A percentile compares a stretch with the other conserved stretches of the same genome.
These are phyloP conservation scores for Drosophila takahashii DNA, from an alignment of 1,140 invertebrate genomes.

Conservation along the genomic window DNA sequence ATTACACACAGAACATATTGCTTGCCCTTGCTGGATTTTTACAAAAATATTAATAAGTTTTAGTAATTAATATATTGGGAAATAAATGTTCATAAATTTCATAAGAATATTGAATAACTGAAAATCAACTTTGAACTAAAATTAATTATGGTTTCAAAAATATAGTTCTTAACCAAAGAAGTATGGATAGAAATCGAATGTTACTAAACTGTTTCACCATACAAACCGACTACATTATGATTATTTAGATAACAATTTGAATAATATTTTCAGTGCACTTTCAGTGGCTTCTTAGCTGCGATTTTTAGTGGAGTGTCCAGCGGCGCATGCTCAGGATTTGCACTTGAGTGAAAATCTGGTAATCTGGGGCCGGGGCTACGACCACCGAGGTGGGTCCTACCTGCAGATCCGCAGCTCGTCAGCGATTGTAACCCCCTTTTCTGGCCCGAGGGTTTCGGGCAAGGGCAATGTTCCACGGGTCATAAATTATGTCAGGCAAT, in stretches of 20 bases:
- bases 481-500: constrained; percentile 59
- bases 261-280: constrained; percentile 9
- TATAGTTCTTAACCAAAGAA: no score
- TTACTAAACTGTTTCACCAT: no score
- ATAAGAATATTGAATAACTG: no score
- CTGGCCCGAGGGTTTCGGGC: constrained; percentile 2
- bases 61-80: no score
- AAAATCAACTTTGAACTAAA: no score
- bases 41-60: no score
- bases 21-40: neutral
- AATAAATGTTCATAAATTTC: no score
- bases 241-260: no score
- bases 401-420: constrained; percentile 29
- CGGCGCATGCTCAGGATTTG: constrained; percentile 69
- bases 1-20: constrained; percentile 8
- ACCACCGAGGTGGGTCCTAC: constrained; percentile 62
- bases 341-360: constrained; percentile 54
- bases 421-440: constrained; percentile 27
- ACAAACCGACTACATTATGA: no score
- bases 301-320: constrained; percentile 60
- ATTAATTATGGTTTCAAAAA: no score
- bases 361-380: neutral
- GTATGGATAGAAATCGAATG: no score
- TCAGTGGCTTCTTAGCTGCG: neutral
- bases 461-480: constrained; percentile 33